These are phyloP conservation scores for Aphodius sticticus DNA, from an alignment of 2,888 invertebrate genomes.

Conservation along the genomic window DNA sequence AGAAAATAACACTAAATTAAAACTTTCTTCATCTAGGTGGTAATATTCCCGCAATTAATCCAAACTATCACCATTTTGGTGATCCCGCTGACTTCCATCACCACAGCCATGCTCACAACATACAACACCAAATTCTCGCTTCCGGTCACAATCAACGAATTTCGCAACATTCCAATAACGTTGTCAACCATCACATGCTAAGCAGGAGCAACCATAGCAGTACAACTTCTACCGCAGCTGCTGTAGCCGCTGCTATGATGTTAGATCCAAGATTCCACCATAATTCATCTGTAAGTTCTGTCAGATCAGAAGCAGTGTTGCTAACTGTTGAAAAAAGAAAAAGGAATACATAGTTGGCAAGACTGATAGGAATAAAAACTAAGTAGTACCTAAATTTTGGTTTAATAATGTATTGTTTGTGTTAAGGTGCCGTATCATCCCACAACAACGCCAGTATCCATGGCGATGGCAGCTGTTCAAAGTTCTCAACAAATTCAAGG, in stretches of 20 bases:
- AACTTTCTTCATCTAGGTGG: conserved; percentile 43
- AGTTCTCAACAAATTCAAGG: conserved; percentile 59
- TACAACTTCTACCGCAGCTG: conserved; percentile 59
- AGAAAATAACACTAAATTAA: conserved; percentile 9
- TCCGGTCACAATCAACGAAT: conserved; percentile 53
- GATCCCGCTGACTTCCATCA: conserved; percentile 58
- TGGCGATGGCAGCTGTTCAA: conserved; percentile 59
- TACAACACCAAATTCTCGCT: conserved; percentile 57
- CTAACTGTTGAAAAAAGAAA: conserved; percentile 4
- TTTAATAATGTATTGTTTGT: conserved; percentile 19
- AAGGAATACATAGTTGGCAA: no score
- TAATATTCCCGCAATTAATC: conserved; percentile 52
- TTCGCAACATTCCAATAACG: conserved; percentile 54
- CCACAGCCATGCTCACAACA: conserved; percentile 56
- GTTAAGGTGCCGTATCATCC: conserved; percentile 60
- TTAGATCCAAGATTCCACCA: conserved; percentile 62
- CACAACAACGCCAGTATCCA: conserved; percentile 58
- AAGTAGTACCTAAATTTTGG: neutral
- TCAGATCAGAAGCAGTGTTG: neutral
- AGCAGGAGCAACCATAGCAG: conserved; percentile 56
- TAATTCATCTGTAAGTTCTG: conserved; percentile 56
- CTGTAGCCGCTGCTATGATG: conserved; percentile 63
- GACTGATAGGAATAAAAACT: no score
- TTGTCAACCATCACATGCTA: conserved; percentile 58
- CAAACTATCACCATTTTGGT: conserved; percentile 58